A percentile compares a stretch with the other conserved stretches of the same genome.
Conservation (phyloP, 2,888 invertebrate species). For the Melipona bicolor region DNA sequence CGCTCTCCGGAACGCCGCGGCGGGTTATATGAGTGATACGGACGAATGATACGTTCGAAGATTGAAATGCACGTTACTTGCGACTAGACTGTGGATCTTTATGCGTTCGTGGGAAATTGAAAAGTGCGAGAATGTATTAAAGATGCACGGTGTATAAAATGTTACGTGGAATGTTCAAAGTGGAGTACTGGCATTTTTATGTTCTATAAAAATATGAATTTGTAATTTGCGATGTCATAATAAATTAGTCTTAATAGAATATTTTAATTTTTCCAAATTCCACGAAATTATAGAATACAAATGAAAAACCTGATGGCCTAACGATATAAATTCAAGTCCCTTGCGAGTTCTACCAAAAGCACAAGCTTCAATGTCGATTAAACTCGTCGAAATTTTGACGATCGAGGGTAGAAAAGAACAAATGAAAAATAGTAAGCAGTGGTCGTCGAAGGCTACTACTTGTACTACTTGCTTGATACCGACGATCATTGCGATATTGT, state of each 20-base stretch:
- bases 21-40: not conserved
- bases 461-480: not conserved
- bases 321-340: too few species aligned
- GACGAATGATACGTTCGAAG: not conserved
- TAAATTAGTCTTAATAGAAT: too few species aligned
- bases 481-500: conserved; percentile 57
- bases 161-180: too few species aligned
- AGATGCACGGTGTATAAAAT: too few species aligned
- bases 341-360: too few species aligned
- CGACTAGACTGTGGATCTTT: not conserved
- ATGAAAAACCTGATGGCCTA: too few species aligned
- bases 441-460: not conserved
- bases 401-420: not conserved
- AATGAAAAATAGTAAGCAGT: not conserved
- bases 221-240: not conserved
- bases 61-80: too few species aligned
- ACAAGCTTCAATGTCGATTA: not conserved
- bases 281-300: too few species aligned
- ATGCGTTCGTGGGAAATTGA: not conserved
- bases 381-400: not conserved
- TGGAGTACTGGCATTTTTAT: too few species aligned
- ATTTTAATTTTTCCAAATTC: too few species aligned
- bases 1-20: not conserved
- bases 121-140: not conserved
- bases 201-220: not conserved